phyloP scores from a whole-genome alignment of 2,888 invertebrate species.

The Drosophila meridiana region DNA sequence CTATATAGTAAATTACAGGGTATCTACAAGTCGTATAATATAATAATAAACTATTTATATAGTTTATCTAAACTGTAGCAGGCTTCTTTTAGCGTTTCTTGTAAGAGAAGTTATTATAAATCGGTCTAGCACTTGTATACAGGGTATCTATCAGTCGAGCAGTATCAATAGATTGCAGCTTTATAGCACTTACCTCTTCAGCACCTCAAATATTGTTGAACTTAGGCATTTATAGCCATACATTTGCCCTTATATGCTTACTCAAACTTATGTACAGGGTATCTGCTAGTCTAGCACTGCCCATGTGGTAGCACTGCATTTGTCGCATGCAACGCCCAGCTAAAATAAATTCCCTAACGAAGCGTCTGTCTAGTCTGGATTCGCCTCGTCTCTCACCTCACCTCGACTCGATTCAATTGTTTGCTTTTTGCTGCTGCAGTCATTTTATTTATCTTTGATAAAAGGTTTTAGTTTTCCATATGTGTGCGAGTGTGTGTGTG shows the following conservation, averaged over 20 bases:
- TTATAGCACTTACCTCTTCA: background rate
- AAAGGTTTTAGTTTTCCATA: conserved; percentile 73
- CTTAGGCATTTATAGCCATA: background rate
- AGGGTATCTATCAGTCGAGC: background rate
- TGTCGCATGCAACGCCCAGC: conserved; percentile 61
- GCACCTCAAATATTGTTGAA: background rate
- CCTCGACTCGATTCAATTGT: conserved; percentile 26
- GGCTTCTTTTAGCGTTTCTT: too few relatives aligned
- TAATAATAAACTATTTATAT: background rate
- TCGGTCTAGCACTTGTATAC: background rate
- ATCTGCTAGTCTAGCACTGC: background rate
- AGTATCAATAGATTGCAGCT: rapidly evolving
- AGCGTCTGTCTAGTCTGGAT: conserved; percentile 33
- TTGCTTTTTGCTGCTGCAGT: conserved; percentile 36
- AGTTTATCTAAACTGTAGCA: too few relatives aligned
- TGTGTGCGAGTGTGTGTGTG: conserved; percentile 11
- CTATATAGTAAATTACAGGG: background rate
- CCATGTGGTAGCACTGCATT: conserved; percentile 47
- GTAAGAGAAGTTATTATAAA: background rate
- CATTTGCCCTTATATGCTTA: too few relatives aligned
- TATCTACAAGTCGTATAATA: background rate
- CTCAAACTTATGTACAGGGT: background rate
- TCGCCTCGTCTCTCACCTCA: background rate
- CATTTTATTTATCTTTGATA: conserved; percentile 79
- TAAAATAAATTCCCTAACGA: conserved; percentile 30